Evolutionary conservation across 1,140 invertebrate species (phyloP).

Genomic region (Pollicipes pollicipes): DNA sequence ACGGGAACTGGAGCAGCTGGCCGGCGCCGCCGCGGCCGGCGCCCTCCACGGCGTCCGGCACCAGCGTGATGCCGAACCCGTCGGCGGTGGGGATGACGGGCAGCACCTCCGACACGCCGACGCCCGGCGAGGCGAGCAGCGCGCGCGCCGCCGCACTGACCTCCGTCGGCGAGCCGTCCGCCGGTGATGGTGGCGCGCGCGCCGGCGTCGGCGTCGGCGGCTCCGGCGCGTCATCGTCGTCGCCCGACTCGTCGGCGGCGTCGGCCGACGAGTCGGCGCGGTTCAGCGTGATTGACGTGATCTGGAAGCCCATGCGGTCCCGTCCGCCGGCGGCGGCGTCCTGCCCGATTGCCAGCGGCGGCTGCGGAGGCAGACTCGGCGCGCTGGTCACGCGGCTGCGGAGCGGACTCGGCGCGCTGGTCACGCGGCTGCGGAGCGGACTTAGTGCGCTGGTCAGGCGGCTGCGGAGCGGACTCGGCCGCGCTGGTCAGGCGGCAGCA

Average conservation of each 20-base stretch:
- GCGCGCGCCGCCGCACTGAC: background rate
- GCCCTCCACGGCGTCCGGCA: background rate
- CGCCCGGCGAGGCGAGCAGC: background rate
- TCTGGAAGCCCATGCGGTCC: background rate
- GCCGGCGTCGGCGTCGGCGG: background rate
- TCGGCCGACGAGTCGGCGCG: background rate
- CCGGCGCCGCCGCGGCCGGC: too few relatives aligned
- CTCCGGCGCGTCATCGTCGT: background rate
- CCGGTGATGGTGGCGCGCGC: too few relatives aligned
- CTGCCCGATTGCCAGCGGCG: background rate
- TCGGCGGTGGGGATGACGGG: background rate
- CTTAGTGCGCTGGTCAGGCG: too few relatives aligned
- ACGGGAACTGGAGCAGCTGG: background rate
- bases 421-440: too few relatives aligned
- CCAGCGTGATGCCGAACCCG: slow-evolving; percentile 1
- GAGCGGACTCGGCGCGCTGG: too few relatives aligned
- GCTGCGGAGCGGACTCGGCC: too few relatives aligned
- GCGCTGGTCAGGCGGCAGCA: too few relatives aligned
- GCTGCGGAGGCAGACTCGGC: too few relatives aligned
- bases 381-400: too few relatives aligned
- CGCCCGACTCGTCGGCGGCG: background rate
- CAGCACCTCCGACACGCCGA: background rate
- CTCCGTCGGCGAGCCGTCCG: background rate
- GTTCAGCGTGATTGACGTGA: background rate
- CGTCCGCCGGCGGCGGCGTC: background rate